A percentile compares a stretch with the other conserved stretches of the same genome.
Evolutionary conservation across 1,140 invertebrate genomes (phyloP).

Genomic region (Pissodes strobi): DNA sequence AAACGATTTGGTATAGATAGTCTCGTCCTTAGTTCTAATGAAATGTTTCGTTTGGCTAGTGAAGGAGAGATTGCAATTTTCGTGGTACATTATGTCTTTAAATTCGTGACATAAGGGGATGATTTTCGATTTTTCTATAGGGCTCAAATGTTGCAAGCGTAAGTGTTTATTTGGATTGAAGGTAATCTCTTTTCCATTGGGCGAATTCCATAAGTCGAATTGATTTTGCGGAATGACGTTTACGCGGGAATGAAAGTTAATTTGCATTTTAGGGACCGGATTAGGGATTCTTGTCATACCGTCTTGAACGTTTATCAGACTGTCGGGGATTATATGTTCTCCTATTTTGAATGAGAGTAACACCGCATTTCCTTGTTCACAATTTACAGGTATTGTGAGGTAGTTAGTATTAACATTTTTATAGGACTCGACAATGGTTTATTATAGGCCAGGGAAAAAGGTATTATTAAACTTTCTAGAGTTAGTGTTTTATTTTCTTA

Average conservation of each 20-base stretch:
- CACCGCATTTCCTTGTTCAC: neutral
- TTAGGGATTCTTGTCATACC: neutral
- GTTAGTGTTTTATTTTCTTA: too few species aligned
- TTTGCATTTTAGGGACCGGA: neutral
- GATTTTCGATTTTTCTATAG: slow-evolving; percentile 15
- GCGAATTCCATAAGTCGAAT: neutral
- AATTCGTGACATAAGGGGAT: slow-evolving; percentile 13
- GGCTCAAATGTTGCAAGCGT: slow-evolving; percentile 7
- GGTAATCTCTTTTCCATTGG: too few species aligned
- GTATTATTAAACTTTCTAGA: too few species aligned
- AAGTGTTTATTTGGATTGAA: slow-evolving; percentile 6
- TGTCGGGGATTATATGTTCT: neutral
- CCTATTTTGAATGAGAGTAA: neutral
- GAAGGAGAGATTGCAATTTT: slow-evolving; percentile 15
- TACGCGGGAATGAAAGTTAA: neutral
- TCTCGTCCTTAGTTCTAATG: slow-evolving; percentile 11
- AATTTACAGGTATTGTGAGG: too few species aligned
- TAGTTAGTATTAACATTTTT: too few species aligned
- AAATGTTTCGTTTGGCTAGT: slow-evolving; percentile 23
- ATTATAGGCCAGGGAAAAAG: too few species aligned
- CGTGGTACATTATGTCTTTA: slow-evolving; percentile 19
- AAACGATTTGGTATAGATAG: too few species aligned
- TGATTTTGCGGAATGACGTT: neutral
- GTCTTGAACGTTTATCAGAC: neutral
- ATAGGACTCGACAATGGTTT: too few species aligned